phyloP scores from a whole-genome alignment of 2,113 vertebrate genomes.

The Lampris megalopsis region DNA sequence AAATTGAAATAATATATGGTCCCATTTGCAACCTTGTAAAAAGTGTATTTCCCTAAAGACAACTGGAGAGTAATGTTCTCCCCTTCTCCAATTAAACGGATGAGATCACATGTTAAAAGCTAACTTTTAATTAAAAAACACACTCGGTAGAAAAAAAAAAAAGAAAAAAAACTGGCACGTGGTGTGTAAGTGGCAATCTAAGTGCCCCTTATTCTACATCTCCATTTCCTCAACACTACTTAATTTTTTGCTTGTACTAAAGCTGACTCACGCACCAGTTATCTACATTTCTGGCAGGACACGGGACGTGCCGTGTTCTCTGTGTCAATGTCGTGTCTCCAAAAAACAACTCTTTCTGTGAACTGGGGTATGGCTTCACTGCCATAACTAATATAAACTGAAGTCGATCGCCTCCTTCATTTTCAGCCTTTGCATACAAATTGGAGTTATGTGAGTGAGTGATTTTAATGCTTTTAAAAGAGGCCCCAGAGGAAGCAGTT shows the following conservation, averaged over 20 bases:
- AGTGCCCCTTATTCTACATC: background rate
- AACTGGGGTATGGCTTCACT: constrained; percentile 25
- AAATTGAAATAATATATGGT: constrained; percentile 52
- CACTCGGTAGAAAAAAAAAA: constrained; percentile 22
- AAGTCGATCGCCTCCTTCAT: constrained; percentile 31
- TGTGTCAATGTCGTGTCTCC: constrained; percentile 14
- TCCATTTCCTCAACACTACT: background rate
- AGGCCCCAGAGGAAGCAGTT: constrained; percentile 25
- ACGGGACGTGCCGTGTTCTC: constrained; percentile 11
- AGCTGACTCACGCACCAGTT: constrained; percentile 5
- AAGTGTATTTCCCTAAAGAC: constrained; percentile 45
- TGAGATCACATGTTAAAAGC: constrained; percentile 61
- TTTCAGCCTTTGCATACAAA: constrained; percentile 72
- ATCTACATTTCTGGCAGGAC: constrained; percentile 17
- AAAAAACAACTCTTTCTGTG: background rate
- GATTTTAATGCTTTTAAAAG: constrained; percentile 65
- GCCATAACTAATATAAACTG: constrained; percentile 32
- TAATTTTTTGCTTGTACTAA: background rate
- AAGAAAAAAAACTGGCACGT: background rate
- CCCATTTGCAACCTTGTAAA: constrained; percentile 11
- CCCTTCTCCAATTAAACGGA: constrained; percentile 55
- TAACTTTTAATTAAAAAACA: constrained; percentile 66
- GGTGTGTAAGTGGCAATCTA: background rate
- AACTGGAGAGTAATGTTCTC: constrained; percentile 43
- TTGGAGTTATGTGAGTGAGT: constrained; percentile 69